Conservation (phyloP, 2,797 vertebrate species). For the Microcaecilia unicolor region DNA sequence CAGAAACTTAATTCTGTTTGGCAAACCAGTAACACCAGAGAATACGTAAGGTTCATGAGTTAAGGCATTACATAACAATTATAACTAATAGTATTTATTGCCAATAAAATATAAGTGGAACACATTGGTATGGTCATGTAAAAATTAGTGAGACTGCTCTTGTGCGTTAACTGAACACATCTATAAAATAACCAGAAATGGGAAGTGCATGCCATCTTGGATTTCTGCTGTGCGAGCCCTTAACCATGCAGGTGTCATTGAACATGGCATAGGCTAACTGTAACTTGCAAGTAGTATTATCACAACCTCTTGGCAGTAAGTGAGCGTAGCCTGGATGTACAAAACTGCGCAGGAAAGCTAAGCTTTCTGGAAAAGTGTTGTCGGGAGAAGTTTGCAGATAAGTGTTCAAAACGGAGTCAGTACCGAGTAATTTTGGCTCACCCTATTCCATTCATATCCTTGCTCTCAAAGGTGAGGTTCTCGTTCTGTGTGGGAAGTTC, state of each 20-base stretch:
- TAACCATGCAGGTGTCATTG: fast-evolving
- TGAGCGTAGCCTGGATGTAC: fast-evolving
- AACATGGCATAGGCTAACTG: background rate
- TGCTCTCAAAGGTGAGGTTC: no score
- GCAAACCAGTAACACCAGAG: no score
- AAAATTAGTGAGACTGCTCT: background rate
- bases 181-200: background rate
- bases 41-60: no score
- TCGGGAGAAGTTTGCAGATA: fast-evolving
- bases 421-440: no score
- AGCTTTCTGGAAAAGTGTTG: background rate
- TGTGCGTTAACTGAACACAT: background rate
- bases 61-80: background rate
- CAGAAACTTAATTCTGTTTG: no score
- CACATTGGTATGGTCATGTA: background rate
- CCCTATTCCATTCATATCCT: no score
- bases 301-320: background rate
- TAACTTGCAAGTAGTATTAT: background rate
- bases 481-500: no score
- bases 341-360: background rate
- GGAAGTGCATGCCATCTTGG: background rate
- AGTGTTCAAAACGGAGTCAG: background rate
- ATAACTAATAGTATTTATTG: constrained; percentile 19
- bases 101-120: background rate
- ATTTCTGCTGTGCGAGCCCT: background rate